A percentile compares a stretch with the other conserved stretches of the same genome.
phyloP scores from a whole-genome alignment of 2,797 vertebrate species.

The Tolypeutes matacus region DNA sequence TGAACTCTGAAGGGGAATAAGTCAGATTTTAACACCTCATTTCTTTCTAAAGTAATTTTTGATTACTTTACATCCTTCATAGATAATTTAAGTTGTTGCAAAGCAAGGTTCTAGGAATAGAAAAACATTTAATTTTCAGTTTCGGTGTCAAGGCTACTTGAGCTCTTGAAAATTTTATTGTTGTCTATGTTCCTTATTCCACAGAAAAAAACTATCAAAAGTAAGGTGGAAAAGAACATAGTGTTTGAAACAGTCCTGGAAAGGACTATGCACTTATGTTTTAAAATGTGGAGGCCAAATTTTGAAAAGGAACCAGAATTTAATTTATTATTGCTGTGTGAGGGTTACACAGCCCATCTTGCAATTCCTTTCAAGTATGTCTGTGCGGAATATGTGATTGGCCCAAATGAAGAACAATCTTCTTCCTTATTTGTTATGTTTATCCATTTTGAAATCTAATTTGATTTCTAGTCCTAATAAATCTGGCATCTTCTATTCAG shows the following conservation, averaged over 20 bases:
- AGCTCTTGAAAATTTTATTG: neutral
- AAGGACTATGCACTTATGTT: neutral
- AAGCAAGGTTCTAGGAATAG: slow-evolving; percentile 19
- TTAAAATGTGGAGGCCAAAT: neutral
- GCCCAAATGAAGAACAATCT: neutral
- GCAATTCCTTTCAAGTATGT: neutral
- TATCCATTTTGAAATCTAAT: slow-evolving; percentile 23
- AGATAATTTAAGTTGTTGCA: neutral
- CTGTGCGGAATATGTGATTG: neutral
- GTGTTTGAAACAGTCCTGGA: neutral
- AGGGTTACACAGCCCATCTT: neutral
- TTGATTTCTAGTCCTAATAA: slow-evolving; percentile 36
- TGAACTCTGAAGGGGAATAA: neutral
- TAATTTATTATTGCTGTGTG: neutral
- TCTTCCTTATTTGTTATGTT: neutral
- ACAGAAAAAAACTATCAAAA: neutral
- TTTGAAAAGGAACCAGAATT: slow-evolving; percentile 25
- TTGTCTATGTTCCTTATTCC: neutral
- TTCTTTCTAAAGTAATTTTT: neutral
- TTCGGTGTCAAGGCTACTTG: neutral
- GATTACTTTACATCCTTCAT: neutral
- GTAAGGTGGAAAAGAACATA: neutral
- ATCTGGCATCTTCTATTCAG: neutral
- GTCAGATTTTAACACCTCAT: neutral
- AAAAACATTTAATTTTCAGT: neutral